Percentiles rank a stretch among this genome's conserved stretches.
Evolutionary conservation across 2,113 vertebrate species (phyloP).

Genomic region (Crotalus tigris): DNA sequence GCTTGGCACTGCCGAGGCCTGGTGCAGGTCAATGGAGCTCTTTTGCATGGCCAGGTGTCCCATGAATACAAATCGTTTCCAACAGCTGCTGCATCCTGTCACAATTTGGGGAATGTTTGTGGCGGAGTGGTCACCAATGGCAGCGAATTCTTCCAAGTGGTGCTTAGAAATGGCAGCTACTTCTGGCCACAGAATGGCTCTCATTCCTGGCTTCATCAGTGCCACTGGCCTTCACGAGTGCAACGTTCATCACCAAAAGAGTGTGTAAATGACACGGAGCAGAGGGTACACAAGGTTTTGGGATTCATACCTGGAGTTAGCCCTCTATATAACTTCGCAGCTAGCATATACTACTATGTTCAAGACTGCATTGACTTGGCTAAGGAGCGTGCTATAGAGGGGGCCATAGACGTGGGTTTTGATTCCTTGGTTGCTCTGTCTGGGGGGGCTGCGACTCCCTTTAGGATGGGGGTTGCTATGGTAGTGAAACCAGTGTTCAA

Average conservation of each 20-base stretch:
- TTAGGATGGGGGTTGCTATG: slow-evolving; percentile 65
- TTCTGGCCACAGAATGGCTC: slow-evolving; percentile 46
- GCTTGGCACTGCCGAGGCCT: slow-evolving; percentile 53
- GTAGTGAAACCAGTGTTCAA: slow-evolving; percentile 79
- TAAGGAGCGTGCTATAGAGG: slow-evolving; percentile 77
- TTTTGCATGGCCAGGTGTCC: slow-evolving; percentile 37
- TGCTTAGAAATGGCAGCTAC: slow-evolving; percentile 48
- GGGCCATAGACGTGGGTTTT: slow-evolving; percentile 78
- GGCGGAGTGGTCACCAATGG: slow-evolving; percentile 66
- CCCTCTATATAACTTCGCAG: slow-evolving; percentile 84
- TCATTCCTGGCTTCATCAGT: slow-evolving; percentile 64
- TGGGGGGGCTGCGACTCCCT: slow-evolving; percentile 58
- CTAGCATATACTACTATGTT: slow-evolving; percentile 83
- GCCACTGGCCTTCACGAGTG: slow-evolving; percentile 14
- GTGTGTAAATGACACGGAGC: slow-evolving; percentile 72
- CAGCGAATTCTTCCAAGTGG: slow-evolving; percentile 49
- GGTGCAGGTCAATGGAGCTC: slow-evolving; percentile 57
- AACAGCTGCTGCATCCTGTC: slow-evolving; percentile 50
- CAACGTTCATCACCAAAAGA: slow-evolving; percentile 19
- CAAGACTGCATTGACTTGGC: slow-evolving; percentile 76
- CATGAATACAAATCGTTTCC: background rate
- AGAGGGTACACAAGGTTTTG: slow-evolving; percentile 66
- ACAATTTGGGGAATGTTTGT: slow-evolving; percentile 66
- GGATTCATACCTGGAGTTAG: slow-evolving; percentile 78
- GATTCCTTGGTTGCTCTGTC: slow-evolving; percentile 73